Evolutionary conservation across 2,113 vertebrate genomes (phyloP), one percentile per base, ranked within the genome.

Genomic region (Dasyurus viverrinus): DNA sequence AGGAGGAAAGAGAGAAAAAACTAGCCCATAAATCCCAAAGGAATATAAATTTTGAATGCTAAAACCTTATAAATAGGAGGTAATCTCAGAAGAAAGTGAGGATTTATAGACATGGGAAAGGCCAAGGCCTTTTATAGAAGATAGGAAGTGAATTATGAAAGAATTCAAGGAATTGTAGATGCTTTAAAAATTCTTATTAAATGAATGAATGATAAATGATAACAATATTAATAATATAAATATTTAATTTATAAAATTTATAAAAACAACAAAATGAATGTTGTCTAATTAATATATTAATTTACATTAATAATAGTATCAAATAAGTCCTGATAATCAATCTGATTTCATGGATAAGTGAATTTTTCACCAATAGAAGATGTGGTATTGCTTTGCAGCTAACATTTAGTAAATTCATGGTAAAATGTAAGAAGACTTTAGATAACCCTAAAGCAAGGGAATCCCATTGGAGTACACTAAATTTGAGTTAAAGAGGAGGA

Each of bases 401-500:
- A 47, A 60, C 47, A 92, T 54, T 94, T 93, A 91, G 24, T 57
- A 53, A 90, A 19, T 90, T 84, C 91, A 94, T 68, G 10, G 14
- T 93, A 7, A 94, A 93, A 94, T 53, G 50, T 0, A 60, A 57
- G 84, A 76, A 90, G 27, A 53, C 11, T 54, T 50, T 30, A 53
- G 92, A 19, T 89, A 48, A 95, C 94, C 89, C 30, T 16, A 6
- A n/a, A 19, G 22, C 36, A 76, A 76, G n/a, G n/a, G 36, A 84
- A 19, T 84, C n/a, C 68, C 7, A 23, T 23, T 23, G 68, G 42
- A 84, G 68, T 19, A 4, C 22, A 84, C 19, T 19, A 54, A 89
- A 24, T 68, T 93, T 89, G 95, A 92, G 27, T 53, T 93, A 93
- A 95, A 89, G 92, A n/a, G 36, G 16, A 14, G 23, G 16, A 42